Evolutionary conservation across 1,140 invertebrate genomes (phyloP).

Genomic region (Aphidius ervi): DNA sequence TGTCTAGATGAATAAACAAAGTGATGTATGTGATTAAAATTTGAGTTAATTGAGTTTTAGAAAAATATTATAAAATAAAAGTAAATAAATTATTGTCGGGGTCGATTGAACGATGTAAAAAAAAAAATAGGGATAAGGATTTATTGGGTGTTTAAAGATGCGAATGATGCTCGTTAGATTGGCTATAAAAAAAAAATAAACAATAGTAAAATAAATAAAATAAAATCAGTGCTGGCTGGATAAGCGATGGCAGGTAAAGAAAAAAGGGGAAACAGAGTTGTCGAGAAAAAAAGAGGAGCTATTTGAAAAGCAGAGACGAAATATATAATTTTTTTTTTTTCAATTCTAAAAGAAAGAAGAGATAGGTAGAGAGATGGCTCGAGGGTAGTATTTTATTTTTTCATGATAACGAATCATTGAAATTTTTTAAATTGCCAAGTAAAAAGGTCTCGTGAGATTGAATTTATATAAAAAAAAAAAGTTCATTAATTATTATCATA

Average conservation of each 20-base stretch:
- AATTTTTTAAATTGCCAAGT: constrained; percentile 31
- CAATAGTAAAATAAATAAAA: background rate
- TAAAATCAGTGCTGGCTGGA: constrained; percentile 1
- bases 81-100: too few species aligned
- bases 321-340: too few species aligned
- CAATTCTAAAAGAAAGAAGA: background rate
- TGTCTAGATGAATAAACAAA: too few species aligned
- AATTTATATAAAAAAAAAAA: background rate
- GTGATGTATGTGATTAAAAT: too few species aligned
- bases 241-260: constrained; percentile 2
- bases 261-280: too few species aligned
- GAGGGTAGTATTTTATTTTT: constrained; percentile 6
- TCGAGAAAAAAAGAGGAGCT: constrained; percentile 8
- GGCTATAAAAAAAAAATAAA: constrained; percentile 26
- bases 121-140: constrained; percentile 24
- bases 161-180: constrained; percentile 14
- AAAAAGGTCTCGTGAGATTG: background rate
- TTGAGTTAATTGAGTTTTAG: too few species aligned
- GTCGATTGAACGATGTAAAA: too few species aligned
- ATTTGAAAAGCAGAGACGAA: constrained; percentile 1
- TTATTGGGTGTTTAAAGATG: constrained; percentile 30
- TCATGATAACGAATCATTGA: constrained; percentile 35
- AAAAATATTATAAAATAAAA: too few species aligned
- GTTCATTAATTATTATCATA: constrained; percentile 16
- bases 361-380: background rate